phyloP scores from a whole-genome alignment of 2,113 vertebrate genomes.

The Azemiops feae region DNA sequence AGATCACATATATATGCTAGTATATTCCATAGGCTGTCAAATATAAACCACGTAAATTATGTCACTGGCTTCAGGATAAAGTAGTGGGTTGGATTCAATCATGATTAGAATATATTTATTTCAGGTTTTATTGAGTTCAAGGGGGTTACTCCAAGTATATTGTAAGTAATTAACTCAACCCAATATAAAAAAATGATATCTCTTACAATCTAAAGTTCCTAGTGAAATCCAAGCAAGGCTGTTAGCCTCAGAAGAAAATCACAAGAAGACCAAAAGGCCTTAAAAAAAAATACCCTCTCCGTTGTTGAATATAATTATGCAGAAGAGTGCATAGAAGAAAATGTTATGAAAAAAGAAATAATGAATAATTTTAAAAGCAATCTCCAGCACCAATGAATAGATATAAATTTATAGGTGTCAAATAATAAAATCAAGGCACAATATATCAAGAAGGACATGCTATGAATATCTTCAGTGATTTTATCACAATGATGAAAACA shows the following conservation, averaged over 20 bases:
- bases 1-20: neutral
- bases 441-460: no score
- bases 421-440: neutral
- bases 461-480: neutral
- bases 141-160: neutral
- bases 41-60: neutral
- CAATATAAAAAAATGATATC: neutral
- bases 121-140: neutral
- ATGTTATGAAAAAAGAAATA: neutral
- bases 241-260: neutral
- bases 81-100: neutral
- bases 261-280: neutral
- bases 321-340: neutral
- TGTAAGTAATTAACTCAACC: neutral
- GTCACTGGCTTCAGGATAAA: neutral
- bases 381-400: neutral
- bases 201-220: neutral
- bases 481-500: neutral
- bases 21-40: neutral
- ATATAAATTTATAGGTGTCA: neutral
- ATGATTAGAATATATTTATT: neutral
- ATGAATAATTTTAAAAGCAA: neutral
- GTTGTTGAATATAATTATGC: neutral
- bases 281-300: neutral
- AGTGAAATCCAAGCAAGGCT: neutral